Evolutionary conservation across 2,113 vertebrate genomes (phyloP).

Genomic region (Mus spicilegus): DNA sequence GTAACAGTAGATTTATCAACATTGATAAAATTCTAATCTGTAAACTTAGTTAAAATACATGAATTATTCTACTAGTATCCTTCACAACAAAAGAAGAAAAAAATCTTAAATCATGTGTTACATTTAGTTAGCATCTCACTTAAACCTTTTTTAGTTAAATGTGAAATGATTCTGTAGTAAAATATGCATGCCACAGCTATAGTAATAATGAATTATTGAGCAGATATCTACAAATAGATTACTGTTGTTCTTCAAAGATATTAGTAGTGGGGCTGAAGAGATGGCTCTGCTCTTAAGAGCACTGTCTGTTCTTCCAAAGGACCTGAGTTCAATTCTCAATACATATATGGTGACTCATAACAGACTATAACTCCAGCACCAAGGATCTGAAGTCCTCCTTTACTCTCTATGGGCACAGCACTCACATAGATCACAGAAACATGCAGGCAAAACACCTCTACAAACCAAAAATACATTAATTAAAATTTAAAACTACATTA

Average conservation of each 20-base stretch:
- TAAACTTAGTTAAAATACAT: slow-evolving; percentile 6
- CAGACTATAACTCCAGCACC: no score
- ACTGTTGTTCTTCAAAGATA: slow-evolving; percentile 26
- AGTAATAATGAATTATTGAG: not conserved
- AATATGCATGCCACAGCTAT: not conserved
- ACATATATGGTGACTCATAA: no score
- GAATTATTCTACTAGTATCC: not conserved
- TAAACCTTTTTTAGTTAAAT: slow-evolving; percentile 18
- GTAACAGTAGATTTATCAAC: not conserved
- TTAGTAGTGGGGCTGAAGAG: not conserved
- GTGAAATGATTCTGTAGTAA: not conserved
- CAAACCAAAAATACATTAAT: not conserved
- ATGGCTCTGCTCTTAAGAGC: not conserved
- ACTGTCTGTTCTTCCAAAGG: not conserved
- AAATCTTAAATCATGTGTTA: not conserved
- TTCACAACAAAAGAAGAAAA: slow-evolving; percentile 14
- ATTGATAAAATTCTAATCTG: not conserved
- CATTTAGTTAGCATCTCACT: slow-evolving; percentile 10
- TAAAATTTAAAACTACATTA: not conserved
- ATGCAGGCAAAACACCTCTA: not conserved
- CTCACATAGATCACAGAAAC: no score
- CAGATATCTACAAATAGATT: not conserved
- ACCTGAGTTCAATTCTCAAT: no score
- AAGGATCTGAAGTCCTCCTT: no score
- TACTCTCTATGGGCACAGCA: no score